Evolutionary conservation across 1,140 invertebrate genomes (phyloP).

Genomic region (Homalodisca vitripennis): DNA sequence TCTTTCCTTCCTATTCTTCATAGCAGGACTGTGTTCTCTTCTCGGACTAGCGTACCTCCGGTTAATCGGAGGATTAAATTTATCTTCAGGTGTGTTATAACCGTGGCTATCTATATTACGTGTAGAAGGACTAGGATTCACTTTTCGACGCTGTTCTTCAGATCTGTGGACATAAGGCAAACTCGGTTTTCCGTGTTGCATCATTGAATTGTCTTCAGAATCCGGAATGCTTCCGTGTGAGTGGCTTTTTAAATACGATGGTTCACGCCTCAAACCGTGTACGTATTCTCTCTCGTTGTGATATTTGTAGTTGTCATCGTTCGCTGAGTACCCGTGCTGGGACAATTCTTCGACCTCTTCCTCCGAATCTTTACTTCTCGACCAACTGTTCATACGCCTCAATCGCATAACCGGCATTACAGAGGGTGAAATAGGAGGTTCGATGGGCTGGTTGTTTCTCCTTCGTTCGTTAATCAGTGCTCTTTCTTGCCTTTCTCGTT

Average conservation of each 20-base stretch:
- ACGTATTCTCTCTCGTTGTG: conserved; percentile 24
- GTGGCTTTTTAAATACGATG: conserved; percentile 24
- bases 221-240: conserved; percentile 31
- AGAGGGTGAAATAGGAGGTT: conserved; percentile 12
- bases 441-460: conserved; percentile 26
- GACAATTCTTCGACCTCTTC: conserved; percentile 13
- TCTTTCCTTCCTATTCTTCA: conserved; percentile 14
- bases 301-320: conserved; percentile 25
- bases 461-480: conserved; percentile 25
- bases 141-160: neutral
- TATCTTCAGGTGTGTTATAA: neutral
- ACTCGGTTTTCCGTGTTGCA: conserved; percentile 12
- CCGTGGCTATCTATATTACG: conserved; percentile 1
- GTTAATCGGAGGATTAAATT: neutral
- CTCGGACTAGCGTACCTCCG: conserved; percentile 9
- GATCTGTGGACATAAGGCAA: neutral
- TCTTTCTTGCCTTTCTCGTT: conserved; percentile 41
- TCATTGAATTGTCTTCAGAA: conserved; percentile 27
- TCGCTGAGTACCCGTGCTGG: conserved; percentile 13
- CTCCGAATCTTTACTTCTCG: conserved; percentile 25
- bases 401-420: conserved; percentile 11
- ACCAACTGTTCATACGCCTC: conserved; percentile 23
- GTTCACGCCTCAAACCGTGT: conserved; percentile 1
- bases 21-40: neutral
- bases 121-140: conserved; percentile 11